Evolutionary conservation across 2,888 invertebrate genomes (phyloP).

Genomic region (Pharmacophagus antenor): DNA sequence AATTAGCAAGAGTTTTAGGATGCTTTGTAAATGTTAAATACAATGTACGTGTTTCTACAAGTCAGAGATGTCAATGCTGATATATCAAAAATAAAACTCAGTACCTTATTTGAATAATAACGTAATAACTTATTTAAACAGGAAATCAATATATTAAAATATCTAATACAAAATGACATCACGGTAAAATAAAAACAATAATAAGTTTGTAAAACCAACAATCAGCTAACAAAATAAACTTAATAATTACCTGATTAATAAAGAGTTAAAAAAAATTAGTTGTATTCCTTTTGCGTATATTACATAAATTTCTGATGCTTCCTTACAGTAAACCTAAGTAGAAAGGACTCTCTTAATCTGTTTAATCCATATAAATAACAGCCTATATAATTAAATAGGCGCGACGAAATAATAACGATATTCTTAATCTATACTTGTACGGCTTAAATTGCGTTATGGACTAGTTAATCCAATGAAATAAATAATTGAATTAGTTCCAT

Average conservation of each 20-base stretch:
- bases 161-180: no score
- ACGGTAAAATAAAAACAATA: no score
- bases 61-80: background rate
- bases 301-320: no score
- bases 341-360: background rate
- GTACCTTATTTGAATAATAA: background rate
- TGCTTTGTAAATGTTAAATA: constrained; percentile 16
- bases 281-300: no score
- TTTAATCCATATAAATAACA: constrained; percentile 3
- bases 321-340: background rate
- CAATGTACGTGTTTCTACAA: background rate
- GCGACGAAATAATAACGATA: constrained; percentile 14
- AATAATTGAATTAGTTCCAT: constrained; percentile 25
- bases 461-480: constrained; percentile 28
- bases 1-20: constrained; percentile 54
- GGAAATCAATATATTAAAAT: no score
- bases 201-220: no score
- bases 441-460: constrained; percentile 19
- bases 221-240: no score
- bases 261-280: no score
- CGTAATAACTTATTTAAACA: background rate
- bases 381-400: constrained; percentile 12
- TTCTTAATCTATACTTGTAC: constrained; percentile 27
- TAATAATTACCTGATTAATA: no score
- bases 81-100: background rate